These are phyloP conservation scores for human DNA, from an alignment of 2,113 vertebrate species.

Conservation along the genomic window DNA sequence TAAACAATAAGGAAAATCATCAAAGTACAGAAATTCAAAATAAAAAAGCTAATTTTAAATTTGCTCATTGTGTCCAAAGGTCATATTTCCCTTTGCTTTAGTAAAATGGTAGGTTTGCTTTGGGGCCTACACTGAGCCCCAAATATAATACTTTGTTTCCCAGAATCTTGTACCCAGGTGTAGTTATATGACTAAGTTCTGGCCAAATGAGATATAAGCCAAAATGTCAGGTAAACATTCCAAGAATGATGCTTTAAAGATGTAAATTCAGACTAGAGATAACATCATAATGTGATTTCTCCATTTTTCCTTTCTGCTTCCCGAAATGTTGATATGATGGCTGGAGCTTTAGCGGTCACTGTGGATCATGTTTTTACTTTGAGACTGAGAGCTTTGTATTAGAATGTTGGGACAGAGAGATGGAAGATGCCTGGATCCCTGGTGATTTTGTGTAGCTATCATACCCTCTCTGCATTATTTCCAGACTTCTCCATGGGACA, in stretches of 20 bases:
- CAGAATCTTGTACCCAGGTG: background rate
- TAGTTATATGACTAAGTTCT: background rate
- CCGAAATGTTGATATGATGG: background rate
- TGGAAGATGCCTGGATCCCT: background rate
- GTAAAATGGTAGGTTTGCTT: background rate
- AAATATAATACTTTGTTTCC: background rate
- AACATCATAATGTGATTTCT: background rate
- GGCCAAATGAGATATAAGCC: background rate
- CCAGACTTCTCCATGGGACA: background rate
- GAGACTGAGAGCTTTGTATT: background rate
- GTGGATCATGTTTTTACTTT: background rate
- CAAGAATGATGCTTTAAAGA: background rate
- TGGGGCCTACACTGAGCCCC: background rate
- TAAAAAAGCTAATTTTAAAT: background rate
- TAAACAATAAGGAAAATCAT: background rate
- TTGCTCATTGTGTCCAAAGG: background rate
- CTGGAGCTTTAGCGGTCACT: background rate
- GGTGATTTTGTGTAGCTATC: background rate
- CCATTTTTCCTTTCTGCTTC: background rate
- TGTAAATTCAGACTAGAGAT: background rate
- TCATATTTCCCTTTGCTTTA: background rate
- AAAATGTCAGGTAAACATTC: background rate
- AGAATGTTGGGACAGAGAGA: background rate
- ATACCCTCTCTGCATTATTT: background rate
- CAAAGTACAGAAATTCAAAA: background rate